Percentiles rank a stretch among this genome's conserved stretches.
Conservation (phyloP, 2,888 invertebrate genomes). For the Ectemnius lituratus region DNA sequence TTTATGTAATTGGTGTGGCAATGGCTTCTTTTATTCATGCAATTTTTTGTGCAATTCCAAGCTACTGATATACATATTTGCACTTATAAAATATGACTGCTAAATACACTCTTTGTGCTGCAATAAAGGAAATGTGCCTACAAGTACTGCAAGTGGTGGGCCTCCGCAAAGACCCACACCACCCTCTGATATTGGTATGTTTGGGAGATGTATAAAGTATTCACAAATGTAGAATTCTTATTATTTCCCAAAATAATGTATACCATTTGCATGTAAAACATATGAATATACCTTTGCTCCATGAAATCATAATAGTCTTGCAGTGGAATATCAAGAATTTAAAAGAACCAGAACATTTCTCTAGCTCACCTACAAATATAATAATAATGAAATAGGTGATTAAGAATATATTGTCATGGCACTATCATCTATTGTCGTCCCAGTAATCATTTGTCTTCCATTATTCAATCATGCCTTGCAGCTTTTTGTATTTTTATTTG, state of each 20-base stretch:
- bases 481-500: not conserved
- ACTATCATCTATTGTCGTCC: no score
- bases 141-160: conserved; percentile 57
- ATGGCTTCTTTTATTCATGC: conserved; percentile 22
- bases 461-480: no score
- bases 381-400: no score
- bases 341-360: conserved; percentile 48
- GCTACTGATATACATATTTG: conserved; percentile 26
- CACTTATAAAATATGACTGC: conserved; percentile 39
- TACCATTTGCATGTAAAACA: conserved; percentile 30
- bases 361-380: conserved; percentile 28
- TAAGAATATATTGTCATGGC: not conserved
- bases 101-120: conserved; percentile 69
- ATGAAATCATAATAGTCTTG: conserved; percentile 11
- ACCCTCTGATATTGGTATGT: conserved; percentile 76
- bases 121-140: conserved; percentile 70
- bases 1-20: conserved; percentile 31
- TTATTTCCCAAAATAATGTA: not conserved
- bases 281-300: conserved; percentile 20
- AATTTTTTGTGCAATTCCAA: conserved; percentile 23
- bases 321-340: not conserved
- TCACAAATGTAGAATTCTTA: conserved; percentile 18
- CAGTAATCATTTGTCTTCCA: no score
- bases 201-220: conserved; percentile 26
- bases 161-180: conserved; percentile 76